phyloP scores from a whole-genome alignment of 2,888 invertebrate species.

The Phragmatobia fuliginosa region DNA sequence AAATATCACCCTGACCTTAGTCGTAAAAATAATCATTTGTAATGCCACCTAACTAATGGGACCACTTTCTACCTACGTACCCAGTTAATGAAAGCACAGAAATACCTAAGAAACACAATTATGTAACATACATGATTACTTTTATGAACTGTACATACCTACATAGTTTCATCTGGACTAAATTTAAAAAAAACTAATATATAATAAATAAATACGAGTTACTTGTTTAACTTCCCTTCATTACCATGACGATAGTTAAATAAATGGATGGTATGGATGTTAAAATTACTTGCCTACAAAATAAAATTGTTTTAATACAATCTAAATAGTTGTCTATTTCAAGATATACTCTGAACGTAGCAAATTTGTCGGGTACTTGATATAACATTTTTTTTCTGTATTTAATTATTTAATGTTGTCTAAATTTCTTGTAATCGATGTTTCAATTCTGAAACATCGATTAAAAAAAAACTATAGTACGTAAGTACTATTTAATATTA shows the following conservation, averaged over 20 bases:
- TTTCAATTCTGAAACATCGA: too few species aligned
- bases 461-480: too few species aligned
- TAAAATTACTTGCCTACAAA: neutral
- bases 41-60: constrained; percentile 64
- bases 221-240: neutral
- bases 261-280: neutral
- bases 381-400: neutral
- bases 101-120: neutral
- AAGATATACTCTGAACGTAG: neutral
- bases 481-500: too few species aligned
- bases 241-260: neutral
- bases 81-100: neutral
- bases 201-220: neutral
- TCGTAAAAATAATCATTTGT: constrained; percentile 73
- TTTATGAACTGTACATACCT: neutral
- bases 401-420: too few species aligned
- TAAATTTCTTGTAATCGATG: too few species aligned
- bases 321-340: neutral
- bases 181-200: too few species aligned
- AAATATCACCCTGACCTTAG: constrained; percentile 81
- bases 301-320: neutral
- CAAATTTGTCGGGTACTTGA: neutral
- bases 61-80: constrained; percentile 49
- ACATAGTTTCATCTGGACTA: too few species aligned
- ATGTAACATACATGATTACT: neutral